Conservation (phyloP, 2,113 vertebrate species). For the Pica pica region DNA sequence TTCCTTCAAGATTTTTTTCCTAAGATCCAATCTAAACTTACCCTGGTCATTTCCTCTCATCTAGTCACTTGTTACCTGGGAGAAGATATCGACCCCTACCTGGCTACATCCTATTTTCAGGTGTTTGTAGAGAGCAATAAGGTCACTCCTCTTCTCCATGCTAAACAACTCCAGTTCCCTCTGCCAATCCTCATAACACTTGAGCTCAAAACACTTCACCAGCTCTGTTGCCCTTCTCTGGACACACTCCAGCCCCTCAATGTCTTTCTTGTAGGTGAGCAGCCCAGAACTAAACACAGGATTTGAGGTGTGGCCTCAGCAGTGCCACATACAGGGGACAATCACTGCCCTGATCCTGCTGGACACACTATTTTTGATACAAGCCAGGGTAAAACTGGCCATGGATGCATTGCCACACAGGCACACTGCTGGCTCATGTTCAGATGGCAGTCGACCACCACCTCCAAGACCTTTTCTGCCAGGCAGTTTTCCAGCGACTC, state of each 20-base stretch:
- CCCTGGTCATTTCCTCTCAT: background rate
- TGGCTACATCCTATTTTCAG: background rate
- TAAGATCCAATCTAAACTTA: background rate
- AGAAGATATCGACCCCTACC: background rate
- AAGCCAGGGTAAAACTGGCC: background rate
- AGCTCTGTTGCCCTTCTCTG: background rate
- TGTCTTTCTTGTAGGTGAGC: background rate
- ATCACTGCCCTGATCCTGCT: background rate
- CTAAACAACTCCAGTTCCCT: background rate
- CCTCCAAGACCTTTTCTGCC: rapidly evolving
- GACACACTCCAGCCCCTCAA: background rate
- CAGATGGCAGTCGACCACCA: rapidly evolving
- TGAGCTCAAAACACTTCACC: background rate
- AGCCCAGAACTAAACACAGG: background rate
- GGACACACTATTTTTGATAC: background rate
- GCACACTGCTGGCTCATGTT: background rate
- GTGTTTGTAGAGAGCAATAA: background rate
- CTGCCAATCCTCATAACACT: background rate
- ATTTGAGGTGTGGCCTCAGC: background rate
- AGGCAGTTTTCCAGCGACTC: background rate
- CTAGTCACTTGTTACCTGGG: background rate
- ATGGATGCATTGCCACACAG: background rate
- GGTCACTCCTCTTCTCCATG: background rate
- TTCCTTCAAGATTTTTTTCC: background rate
- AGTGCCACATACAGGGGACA: rapidly evolving